Evolutionary conservation across 2,888 invertebrate species (phyloP).

Genomic region (Eupithecia pulchellata): DNA sequence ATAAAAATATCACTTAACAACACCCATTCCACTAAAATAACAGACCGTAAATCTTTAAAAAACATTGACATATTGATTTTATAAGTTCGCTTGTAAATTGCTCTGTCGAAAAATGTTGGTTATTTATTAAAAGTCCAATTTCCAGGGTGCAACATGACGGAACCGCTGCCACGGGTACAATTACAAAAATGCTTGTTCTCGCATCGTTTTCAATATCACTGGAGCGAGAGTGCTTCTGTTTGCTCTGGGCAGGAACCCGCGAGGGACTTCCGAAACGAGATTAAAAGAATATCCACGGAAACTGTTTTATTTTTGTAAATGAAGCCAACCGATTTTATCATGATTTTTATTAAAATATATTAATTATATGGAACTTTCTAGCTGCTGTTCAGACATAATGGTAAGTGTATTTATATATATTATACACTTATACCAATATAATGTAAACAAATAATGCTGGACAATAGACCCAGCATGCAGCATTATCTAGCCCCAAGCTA

Average conservation of each 20-base stretch:
- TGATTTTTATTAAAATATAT: no score
- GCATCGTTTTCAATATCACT: slow-evolving; percentile 58
- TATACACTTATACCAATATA: no score
- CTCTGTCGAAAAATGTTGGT: slow-evolving; percentile 33
- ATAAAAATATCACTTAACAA: neutral
- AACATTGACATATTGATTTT: neutral
- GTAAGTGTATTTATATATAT: no score
- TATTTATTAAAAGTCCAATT: slow-evolving; percentile 47
- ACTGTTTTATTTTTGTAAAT: neutral
- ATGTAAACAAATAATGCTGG: no score
- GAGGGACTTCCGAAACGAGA: neutral
- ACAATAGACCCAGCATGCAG: no score
- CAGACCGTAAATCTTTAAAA: neutral
- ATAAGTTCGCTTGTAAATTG: slow-evolving; percentile 13
- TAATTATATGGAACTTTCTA: no score
- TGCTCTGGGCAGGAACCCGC: slow-evolving; percentile 29
- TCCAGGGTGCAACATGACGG: slow-evolving; percentile 37
- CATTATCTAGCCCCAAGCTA: no score
- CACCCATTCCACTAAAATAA: neutral
- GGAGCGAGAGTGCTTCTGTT: slow-evolving; percentile 47
- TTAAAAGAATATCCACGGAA: neutral
- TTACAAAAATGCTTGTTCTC: slow-evolving; percentile 57
- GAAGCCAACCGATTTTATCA: no score
- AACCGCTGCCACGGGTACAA: slow-evolving; percentile 50
- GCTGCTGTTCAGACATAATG: no score